phyloP scores from a whole-genome alignment of 1,140 invertebrate species.

The Drosophila ambigua region DNA sequence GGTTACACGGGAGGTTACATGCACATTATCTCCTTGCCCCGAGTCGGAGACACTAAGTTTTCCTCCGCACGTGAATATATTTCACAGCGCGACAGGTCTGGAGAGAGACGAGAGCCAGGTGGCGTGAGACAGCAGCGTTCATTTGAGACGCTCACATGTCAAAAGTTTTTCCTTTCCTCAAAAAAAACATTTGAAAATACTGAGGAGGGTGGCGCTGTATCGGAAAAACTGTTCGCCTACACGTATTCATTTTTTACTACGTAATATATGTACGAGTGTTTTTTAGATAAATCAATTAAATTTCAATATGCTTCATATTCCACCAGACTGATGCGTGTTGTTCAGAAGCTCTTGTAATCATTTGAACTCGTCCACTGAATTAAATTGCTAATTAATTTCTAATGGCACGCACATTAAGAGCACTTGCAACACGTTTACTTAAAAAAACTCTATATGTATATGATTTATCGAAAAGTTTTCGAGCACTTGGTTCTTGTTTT shows the following conservation, averaged over 20 bases:
- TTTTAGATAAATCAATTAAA: constrained; percentile 27
- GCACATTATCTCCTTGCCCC: constrained; percentile 60
- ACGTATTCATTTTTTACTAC: not conserved
- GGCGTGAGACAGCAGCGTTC: constrained; percentile 36
- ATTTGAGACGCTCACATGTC: constrained; percentile 57
- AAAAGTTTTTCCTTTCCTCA: constrained; percentile 23
- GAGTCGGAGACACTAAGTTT: constrained; percentile 23
- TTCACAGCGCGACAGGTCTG: constrained; percentile 23
- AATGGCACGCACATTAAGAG: constrained; percentile 5
- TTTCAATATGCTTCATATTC: constrained; percentile 13
- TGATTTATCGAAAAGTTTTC: not conserved
- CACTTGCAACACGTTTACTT: not conserved
- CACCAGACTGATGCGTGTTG: constrained; percentile 6
- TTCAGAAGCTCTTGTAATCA: not conserved
- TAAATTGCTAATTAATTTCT: constrained; percentile 30
- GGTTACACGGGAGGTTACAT: constrained; percentile 37
- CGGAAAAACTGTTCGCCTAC: constrained; percentile 6
- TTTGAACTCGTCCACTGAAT: constrained; percentile 6
- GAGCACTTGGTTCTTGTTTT: no score
- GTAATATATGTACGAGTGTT: constrained; percentile 7
- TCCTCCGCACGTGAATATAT: constrained; percentile 28
- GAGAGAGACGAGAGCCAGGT: constrained; percentile 19
- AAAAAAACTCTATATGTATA: not conserved
- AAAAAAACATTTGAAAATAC: no score
- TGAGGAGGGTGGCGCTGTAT: no score